These are phyloP conservation scores for Synodontis membranacea DNA, from an alignment of 2,113 vertebrate species.

Conservation along the genomic window DNA sequence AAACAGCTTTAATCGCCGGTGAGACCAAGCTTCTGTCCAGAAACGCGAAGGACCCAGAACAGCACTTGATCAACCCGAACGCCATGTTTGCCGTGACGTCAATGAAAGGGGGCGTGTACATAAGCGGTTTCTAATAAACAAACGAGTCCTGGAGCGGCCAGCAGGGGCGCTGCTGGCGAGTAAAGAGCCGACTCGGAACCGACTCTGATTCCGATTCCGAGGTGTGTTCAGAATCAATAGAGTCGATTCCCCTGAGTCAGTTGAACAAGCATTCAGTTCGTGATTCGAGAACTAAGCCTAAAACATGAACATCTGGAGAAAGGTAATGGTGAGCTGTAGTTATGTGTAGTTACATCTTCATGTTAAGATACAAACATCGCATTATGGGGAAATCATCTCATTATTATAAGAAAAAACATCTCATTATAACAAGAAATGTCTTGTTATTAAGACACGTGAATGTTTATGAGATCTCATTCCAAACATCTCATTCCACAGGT, in stretches of 20 bases:
- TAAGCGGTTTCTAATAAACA: neutral
- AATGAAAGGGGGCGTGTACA: neutral
- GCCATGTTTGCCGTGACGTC: slow-evolving; percentile 63
- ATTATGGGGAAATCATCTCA: no score
- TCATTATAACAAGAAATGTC: no score
- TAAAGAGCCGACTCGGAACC: neutral
- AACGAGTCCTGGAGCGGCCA: neutral
- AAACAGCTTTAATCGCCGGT: slow-evolving; percentile 45
- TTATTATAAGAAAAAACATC: no score
- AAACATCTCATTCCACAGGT: no score
- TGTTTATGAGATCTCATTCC: no score
- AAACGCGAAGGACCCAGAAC: slow-evolving; percentile 55
- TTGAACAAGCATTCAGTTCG: neutral
- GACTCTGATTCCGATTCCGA: neutral
- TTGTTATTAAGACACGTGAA: no score
- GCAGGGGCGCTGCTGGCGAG: slow-evolving; percentile 11
- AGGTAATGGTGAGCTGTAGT: no score
- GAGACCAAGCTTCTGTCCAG: slow-evolving; percentile 52
- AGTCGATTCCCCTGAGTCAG: neutral
- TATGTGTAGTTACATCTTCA: neutral
- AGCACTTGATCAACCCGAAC: slow-evolving; percentile 47
- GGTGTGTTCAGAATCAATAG: neutral
- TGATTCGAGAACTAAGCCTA: neutral
- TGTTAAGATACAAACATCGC: no score
- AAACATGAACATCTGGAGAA: neutral